A percentile compares a stretch with the other conserved stretches of the same genome.
Conservation (phyloP, 2,113 vertebrate species). For the Polyodon spathula region DNA sequence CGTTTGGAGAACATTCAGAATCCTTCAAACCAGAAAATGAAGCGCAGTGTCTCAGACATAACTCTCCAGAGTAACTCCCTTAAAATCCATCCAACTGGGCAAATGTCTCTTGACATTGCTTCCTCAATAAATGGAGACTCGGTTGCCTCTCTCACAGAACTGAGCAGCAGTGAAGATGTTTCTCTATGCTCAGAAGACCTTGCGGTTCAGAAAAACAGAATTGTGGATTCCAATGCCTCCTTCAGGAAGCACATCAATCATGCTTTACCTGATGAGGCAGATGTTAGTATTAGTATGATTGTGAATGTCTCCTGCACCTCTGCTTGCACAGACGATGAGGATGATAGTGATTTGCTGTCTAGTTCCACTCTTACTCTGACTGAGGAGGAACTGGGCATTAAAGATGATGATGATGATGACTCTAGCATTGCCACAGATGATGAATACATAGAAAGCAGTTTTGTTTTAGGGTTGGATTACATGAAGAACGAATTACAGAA, state of each 20-base stretch:
- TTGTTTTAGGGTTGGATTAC: constrained; percentile 77
- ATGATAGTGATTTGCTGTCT: constrained; percentile 91
- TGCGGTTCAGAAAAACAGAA: constrained; percentile 62
- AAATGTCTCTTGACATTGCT: constrained; percentile 49
- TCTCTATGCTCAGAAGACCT: constrained; percentile 85
- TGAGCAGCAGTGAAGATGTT: constrained; percentile 83
- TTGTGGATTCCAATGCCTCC: constrained; percentile 66
- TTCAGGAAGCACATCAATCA: constrained; percentile 65
- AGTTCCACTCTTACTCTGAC: constrained; percentile 94
- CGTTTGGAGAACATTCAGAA: constrained; percentile 89
- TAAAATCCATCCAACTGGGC: constrained; percentile 53
- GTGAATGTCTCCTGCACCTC: constrained; percentile 93
- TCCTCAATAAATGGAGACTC: constrained; percentile 79
- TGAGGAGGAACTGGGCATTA: constrained; percentile 84
- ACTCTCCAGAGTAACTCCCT: constrained; percentile 71
- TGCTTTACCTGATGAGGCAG: constrained; percentile 67
- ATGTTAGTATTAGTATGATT: constrained; percentile 91
- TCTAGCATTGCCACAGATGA: constrained; percentile 78
- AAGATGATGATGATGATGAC: constrained; percentile 76
- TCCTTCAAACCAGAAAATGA: constrained; percentile 75
- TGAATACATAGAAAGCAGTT: constrained; percentile 74
- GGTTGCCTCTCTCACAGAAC: constrained; percentile 76
- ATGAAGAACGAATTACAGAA: constrained; percentile 85
- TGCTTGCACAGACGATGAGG: constrained; percentile 91
- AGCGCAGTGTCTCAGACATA: constrained; percentile 87